Percentiles rank a stretch among this genome's conserved stretches.
Evolutionary conservation across 2,888 invertebrate species (phyloP).

Genomic region (Eristalis tenax): DNA sequence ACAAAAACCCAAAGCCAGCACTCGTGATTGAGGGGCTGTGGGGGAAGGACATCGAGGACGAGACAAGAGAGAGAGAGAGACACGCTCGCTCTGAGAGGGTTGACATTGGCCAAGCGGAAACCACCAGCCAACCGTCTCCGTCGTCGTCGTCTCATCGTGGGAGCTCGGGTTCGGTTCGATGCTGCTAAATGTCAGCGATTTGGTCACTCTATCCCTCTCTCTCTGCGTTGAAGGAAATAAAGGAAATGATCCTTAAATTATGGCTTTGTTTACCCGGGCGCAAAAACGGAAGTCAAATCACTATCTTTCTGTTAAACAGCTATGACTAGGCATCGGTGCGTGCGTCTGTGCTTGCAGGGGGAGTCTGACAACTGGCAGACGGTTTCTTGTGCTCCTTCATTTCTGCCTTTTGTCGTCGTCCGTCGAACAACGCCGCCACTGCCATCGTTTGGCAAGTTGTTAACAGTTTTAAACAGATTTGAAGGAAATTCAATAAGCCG

Average conservation of each 20-base stretch:
- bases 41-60: neutral
- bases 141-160: neutral
- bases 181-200: constrained; percentile 53
- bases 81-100: neutral
- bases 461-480: constrained; percentile 61
- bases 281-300: constrained; percentile 34
- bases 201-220: neutral
- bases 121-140: neutral
- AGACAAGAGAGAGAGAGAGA: neutral
- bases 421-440: neutral
- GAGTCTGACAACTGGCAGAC: constrained; percentile 64
- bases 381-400: neutral
- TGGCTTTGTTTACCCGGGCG: constrained; percentile 74
- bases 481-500: constrained; percentile 49
- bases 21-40: neutral
- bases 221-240: constrained; percentile 70
- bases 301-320: neutral
- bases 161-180: constrained; percentile 19
- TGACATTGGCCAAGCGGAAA: constrained; percentile 9
- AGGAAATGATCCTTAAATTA: constrained; percentile 75
- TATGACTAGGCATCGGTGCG: neutral
- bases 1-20: neutral
- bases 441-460: neutral
- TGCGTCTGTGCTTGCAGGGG: neutral
- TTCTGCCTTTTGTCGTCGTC: neutral